Conservation (phyloP, 2,888 invertebrate species). For the Drosophila histrio region DNA sequence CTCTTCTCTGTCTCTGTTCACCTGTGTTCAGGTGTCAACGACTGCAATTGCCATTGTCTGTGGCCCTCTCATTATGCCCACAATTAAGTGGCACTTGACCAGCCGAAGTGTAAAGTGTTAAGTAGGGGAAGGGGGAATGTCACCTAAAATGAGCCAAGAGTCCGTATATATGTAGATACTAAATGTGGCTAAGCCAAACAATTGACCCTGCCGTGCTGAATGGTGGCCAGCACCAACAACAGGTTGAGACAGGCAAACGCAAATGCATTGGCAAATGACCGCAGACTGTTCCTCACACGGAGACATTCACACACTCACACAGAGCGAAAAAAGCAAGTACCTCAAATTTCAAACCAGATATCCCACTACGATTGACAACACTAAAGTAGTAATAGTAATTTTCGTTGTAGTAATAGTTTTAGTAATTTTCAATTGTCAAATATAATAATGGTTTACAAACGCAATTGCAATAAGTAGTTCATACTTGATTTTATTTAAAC, state of each 20-base stretch:
- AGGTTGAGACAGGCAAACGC: conserved; percentile 47
- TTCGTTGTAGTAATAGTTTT: no score
- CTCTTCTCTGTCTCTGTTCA: conserved; percentile 1
- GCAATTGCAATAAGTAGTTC: no score
- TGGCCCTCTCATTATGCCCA: conserved; percentile 50
- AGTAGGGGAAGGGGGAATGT: neutral
- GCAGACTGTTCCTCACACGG: conserved; percentile 30
- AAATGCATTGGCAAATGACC: conserved; percentile 40
- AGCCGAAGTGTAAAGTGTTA: conserved; percentile 41
- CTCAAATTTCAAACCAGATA: no score
- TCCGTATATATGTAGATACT: conserved; percentile 6
- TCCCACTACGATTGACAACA: no score
- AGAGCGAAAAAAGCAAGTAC: no score
- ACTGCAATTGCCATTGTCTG: conserved; percentile 48
- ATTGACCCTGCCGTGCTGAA: conserved; percentile 44
- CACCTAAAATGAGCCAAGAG: conserved; percentile 18
- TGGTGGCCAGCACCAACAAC: conserved; percentile 52
- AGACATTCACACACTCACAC: neutral
- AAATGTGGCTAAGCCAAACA: conserved; percentile 34
- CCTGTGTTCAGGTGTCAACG: conserved; percentile 63
- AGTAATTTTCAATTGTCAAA: no score
- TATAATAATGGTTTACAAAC: no score
- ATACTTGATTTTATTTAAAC: no score
- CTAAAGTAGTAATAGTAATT: no score
- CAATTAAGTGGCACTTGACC: conserved; percentile 68